Evolutionary conservation across 2,888 invertebrate species (phyloP).

Genomic region (Chalcosyrphus nemorum): DNA sequence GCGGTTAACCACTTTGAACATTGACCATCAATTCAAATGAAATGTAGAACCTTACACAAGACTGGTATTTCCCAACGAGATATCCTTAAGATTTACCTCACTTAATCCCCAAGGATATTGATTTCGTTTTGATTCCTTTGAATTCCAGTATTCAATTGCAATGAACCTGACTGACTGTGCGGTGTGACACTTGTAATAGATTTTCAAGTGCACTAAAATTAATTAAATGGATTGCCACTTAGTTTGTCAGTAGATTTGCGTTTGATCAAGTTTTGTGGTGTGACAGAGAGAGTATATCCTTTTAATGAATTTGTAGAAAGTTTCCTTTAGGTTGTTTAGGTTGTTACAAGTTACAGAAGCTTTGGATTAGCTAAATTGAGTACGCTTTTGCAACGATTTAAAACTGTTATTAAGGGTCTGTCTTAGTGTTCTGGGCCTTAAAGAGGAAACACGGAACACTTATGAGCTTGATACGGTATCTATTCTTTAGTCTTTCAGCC

Average conservation of each 20-base stretch:
- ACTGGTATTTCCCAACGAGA: not conserved
- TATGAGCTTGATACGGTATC: no score
- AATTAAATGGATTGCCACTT: conserved; percentile 4
- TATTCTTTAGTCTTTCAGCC: no score
- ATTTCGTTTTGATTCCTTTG: not conserved
- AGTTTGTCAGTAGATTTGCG: not conserved
- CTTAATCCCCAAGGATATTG: not conserved
- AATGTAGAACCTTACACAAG: not conserved
- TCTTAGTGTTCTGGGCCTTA: no score
- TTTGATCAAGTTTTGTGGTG: not conserved
- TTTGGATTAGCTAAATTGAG: no score
- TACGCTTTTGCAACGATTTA: no score
- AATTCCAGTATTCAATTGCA: not conserved
- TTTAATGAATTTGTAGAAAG: no score
- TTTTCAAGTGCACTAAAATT: not conserved
- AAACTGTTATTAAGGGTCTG: no score
- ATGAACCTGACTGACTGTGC: not conserved
- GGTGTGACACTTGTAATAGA: not conserved
- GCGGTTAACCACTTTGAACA: not conserved
- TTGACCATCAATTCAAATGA: not conserved
- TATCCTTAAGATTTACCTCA: not conserved
- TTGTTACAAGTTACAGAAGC: no score
- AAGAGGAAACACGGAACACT: no score
- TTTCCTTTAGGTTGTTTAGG: no score
- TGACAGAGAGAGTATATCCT: not conserved